Conservation (phyloP, 2,113 vertebrate genomes). For the Pampusana beccarii region DNA sequence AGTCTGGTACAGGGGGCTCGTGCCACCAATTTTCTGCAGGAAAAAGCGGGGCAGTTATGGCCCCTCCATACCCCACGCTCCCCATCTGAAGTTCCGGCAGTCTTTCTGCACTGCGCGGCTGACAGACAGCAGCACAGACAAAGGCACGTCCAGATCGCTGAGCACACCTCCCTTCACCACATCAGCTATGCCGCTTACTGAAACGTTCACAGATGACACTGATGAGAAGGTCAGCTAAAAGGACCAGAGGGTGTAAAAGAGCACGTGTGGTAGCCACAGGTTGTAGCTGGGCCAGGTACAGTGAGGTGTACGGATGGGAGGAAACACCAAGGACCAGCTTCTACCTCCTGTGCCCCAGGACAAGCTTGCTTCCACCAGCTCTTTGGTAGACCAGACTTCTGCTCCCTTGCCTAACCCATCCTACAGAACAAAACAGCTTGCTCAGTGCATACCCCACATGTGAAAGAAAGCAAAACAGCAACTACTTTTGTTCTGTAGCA, state of each 20-base stretch:
- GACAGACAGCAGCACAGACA: neutral
- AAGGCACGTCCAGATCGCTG: neutral
- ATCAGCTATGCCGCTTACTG: neutral
- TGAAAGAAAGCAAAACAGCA: neutral
- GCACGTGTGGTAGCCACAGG: neutral
- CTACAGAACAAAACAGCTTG: neutral
- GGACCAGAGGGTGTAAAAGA: neutral
- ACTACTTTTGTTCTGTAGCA: neutral
- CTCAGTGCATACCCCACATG: neutral
- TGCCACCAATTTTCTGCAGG: neutral
- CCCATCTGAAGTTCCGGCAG: neutral
- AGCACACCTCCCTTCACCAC: neutral
- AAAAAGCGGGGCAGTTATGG: neutral
- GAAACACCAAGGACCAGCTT: neutral
- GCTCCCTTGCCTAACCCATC: neutral
- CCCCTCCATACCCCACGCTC: accelerated
- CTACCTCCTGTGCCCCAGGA: neutral
- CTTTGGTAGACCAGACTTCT: neutral
- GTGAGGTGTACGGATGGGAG: neutral
- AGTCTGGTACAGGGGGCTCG: neutral
- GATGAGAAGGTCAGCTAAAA: neutral
- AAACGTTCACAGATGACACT: accelerated
- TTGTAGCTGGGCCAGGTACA: neutral
- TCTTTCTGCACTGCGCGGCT: neutral
- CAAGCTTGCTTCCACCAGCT: neutral